Conservation (phyloP, 2,888 invertebrate genomes). For the Acanthococcus lagerstroemiae region DNA sequence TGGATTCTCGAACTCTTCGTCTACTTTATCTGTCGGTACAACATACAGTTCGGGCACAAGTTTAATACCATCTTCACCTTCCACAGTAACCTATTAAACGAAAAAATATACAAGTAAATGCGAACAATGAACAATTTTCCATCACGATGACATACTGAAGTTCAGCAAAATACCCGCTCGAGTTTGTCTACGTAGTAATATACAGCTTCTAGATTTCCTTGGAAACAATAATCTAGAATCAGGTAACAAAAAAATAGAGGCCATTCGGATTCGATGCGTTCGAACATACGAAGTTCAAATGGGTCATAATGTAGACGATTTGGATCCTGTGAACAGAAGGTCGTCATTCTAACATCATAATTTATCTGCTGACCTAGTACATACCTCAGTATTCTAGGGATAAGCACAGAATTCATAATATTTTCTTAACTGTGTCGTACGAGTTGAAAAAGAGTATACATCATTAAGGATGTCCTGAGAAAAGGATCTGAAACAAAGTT, state of each 20-base stretch:
- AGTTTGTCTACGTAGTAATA: conserved; percentile 62
- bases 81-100: conserved; percentile 58
- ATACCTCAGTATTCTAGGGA: no score
- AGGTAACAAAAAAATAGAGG: conserved; percentile 92
- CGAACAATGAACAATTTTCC: no score
- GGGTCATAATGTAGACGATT: conserved; percentile 83
- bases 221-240: conserved; percentile 85
- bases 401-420: no score
- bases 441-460: not conserved
- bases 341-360: no score
- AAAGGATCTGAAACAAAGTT: no score
- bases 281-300: conserved; percentile 95
- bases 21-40: conserved; percentile 71
- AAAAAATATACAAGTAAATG: conserved; percentile 34
- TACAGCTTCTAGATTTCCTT: conserved; percentile 66
- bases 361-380: no score
- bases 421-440: no score
- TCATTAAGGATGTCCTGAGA: no score
- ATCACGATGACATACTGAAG: not conserved
- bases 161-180: conserved; percentile 48
- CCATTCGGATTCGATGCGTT: conserved; percentile 99
- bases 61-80: conserved; percentile 74
- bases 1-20: conserved; percentile 77
- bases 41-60: conserved; percentile 89
- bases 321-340: conserved; percentile 45